These are phyloP conservation scores for rabbit (Oryctolagus cuniculus) DNA, from an alignment of 2,113 vertebrate species.

Conservation along the genomic window mOryCun1.1 NC_091441.1:113326001-113326500, in stretches of 20 bases:
- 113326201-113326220: background rate
- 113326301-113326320: background rate
- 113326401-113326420: background rate
- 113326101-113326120: too few relatives aligned
- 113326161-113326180: constrained; percentile 6
- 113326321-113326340: background rate
- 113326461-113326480: too few relatives aligned
- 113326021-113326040: too few relatives aligned
- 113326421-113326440: background rate
- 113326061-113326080: too few relatives aligned
- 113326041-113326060: too few relatives aligned
- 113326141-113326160: background rate
- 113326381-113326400: background rate
- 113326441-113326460: background rate
- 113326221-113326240: background rate
- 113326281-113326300: background rate
- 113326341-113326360: background rate
- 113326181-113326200: background rate
- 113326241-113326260: background rate
- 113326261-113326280: background rate
- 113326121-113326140: background rate
- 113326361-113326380: background rate
- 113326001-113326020: too few relatives aligned
- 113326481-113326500: too few relatives aligned
- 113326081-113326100: too few relatives aligned